Evolutionary conservation across 2,888 invertebrate species (phyloP), one percentile per base, ranked within the genome.

Genomic region (Tenthredo amoena): DNA sequence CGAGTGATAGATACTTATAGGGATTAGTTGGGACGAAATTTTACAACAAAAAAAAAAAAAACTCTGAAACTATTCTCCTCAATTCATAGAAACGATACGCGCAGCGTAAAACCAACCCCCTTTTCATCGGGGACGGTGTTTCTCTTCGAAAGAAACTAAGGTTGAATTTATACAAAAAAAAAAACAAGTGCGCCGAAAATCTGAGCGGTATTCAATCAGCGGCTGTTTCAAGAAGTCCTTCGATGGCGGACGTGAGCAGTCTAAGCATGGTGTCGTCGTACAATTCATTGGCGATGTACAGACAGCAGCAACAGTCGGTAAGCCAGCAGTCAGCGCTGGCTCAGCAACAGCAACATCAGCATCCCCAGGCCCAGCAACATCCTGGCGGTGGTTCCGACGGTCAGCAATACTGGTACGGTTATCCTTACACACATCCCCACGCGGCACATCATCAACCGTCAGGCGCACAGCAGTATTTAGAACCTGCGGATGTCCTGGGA

Each of bases 241-340:
- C 47, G 18, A 91, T 90, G 89, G 88, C 90, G 83, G 89, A 91
- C 26, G 87, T 90, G 43, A 88, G 88, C 81, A 86, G 86, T 40
- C 62, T 87, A 92, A 88, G 88, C 55, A 97, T 97, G 97, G 96
- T 97, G 94, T 96, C 96, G 89, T 97, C 97, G 93, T 97, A 96
- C 91, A 95, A 96, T 94, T 95, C 96, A 93, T 94, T 96, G 91
- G 95, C 96, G 93, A 95, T 96, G 94, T 96, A 96, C 94, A 95
- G 96, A 92, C 96, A 96, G 93, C 96, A 96, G 92, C 91, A 90
- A 87, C 88, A 95, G 85, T 84, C 77, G 4, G 82, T 55, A 2
- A 81, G 50, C 18, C 68, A 87, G n/a, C 87, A 88, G n/a, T 85
- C 87, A 34, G 84, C 87, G 50, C 15, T 88, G 87, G 84, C 89